Evolutionary conservation across 2,113 vertebrate genomes (phyloP), one percentile per base, ranked within the genome.

Genomic region (Ageneiosus marmoratus): DNA sequence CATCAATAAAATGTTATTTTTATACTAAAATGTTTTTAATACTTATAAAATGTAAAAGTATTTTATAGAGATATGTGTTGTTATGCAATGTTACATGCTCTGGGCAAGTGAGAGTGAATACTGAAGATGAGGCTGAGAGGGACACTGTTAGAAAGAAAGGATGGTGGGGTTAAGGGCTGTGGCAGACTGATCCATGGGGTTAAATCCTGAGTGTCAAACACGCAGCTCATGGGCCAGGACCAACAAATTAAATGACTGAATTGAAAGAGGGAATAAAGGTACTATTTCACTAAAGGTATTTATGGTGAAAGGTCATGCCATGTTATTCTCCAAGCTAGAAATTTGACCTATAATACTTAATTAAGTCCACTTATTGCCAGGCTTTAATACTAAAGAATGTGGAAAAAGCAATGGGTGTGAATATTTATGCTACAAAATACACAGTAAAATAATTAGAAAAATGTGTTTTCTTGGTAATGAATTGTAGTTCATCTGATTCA

Each of bases 121-220:
- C 72, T 56, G 51, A 27, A 60, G 69, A 77, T 37, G 37, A 50
- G 20, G 18, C 16, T 80, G 60, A 20, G 20, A 60, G 27, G 56
- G 50, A 55, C 63, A 77, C 34, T 22, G 2, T 34, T 65, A 51
- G 55, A 9, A 27, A 69, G 5, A 7, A 34, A 32, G 50, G 15
- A 2, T 41, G 29, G 60, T 63, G 16, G 60, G 16, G 44, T 13
- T 27, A 20, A 27, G 24, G 11, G 24, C 11, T 48, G 44, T 73
- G 1, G 34, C 67, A n/a, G 67, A 22, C 37, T 70, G 24, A 70
- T 83, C 1, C 48, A 41, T 3, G 37, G 37, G 37, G 37, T 41
- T 41, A 8, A 83, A 34, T 24, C 65, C 37, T 20, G 11, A 5
- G 27, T 32, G 44, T 77, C 53, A 81, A 76, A 87, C 86, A 86